Evolutionary conservation across 2,797 vertebrate genomes (phyloP).

Genomic region (Monodelphis domestica): DNA sequence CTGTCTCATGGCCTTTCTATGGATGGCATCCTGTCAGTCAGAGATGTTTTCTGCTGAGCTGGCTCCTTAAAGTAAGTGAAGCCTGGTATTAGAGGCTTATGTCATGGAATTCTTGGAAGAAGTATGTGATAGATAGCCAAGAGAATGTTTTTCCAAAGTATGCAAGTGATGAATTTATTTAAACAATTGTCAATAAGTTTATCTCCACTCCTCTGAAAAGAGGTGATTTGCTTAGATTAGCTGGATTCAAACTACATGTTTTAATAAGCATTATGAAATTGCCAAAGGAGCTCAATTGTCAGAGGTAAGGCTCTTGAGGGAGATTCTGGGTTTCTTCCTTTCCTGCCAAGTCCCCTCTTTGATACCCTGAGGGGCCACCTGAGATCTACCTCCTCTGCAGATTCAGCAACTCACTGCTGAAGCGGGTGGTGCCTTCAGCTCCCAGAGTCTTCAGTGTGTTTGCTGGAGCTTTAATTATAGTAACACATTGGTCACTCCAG

Average conservation of each 20-base stretch:
- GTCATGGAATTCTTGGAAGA: background rate
- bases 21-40: background rate
- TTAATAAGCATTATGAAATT: background rate
- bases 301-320: background rate
- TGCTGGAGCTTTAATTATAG: conserved; percentile 33
- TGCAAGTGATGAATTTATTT: conserved; percentile 45
- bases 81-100: background rate
- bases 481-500: conserved; percentile 39
- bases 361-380: background rate
- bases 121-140: background rate
- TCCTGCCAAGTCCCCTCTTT: background rate
- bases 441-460: background rate
- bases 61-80: background rate
- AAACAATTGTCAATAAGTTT: conserved; percentile 14
- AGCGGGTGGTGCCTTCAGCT: background rate
- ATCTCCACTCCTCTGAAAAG: background rate
- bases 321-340: background rate
- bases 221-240: conserved; percentile 1
- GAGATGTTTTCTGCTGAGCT: background rate
- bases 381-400: background rate
- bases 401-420: background rate
- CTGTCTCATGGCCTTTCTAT: background rate
- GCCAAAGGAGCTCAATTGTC: background rate
- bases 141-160: conserved; percentile 38
- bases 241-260: background rate